Percentiles rank a stretch among this genome's conserved stretches.
Evolutionary conservation across 2,113 vertebrate genomes (phyloP).

Genomic region (Ochotona princeps): DNA sequence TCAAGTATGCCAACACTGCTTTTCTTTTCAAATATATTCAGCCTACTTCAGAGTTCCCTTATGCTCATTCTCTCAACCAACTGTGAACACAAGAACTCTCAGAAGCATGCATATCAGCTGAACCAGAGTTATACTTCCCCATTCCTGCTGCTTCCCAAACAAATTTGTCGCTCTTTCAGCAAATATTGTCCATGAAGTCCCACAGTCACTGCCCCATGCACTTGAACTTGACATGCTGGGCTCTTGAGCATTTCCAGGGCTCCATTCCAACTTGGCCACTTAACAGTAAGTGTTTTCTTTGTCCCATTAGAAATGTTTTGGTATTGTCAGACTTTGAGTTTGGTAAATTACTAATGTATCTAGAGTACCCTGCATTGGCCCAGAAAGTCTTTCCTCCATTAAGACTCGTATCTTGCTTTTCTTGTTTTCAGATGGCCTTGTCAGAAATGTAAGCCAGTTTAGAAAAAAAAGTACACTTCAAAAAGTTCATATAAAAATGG

Average conservation of each 20-base stretch:
- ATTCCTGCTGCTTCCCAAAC: neutral
- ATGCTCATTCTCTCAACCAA: neutral
- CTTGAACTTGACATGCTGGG: neutral
- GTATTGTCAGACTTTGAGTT: conserved; percentile 11
- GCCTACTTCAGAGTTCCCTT: neutral
- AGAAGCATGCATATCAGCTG: neutral
- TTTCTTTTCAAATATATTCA: conserved; percentile 32
- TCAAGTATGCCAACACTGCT: neutral
- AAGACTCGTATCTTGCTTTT: neutral
- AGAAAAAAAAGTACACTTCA: no score
- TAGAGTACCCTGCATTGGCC: neutral
- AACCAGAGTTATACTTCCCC: neutral
- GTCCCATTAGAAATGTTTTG: neutral
- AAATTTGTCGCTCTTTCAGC: neutral
- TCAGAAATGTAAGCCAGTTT: neutral
- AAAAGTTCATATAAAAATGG: no score
- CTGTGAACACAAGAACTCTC: neutral
- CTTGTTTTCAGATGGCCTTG: neutral
- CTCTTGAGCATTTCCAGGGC: neutral
- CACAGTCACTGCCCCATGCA: neutral
- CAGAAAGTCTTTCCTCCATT: neutral
- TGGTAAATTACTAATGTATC: neutral
- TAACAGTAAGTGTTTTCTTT: neutral
- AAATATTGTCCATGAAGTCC: neutral
- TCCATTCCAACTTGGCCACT: conserved; percentile 36